Conservation (phyloP, 2,797 vertebrate species). For the Rhinichthys osculus region DNA sequence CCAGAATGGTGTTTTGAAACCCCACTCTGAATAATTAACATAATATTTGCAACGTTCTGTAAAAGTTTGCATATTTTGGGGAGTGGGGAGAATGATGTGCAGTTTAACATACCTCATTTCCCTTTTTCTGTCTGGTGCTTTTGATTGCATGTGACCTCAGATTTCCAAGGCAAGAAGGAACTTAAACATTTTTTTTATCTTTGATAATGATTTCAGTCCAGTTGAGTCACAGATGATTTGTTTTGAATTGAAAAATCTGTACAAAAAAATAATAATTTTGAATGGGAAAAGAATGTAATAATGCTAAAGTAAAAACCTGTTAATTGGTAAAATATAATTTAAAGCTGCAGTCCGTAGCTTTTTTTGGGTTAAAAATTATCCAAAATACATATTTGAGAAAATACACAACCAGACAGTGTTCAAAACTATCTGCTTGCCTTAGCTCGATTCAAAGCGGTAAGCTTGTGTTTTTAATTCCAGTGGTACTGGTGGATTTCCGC, state of each 20-base stretch:
- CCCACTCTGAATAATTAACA: slow-evolving; percentile 1
- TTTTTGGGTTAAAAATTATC: too few species aligned
- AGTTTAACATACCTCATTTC: not conserved
- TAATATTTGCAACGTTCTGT: slow-evolving; percentile 15
- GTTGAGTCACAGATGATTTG: not conserved
- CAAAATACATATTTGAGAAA: too few species aligned
- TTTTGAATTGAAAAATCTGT: too few species aligned
- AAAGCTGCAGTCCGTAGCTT: too few species aligned
- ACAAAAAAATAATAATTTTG: not conserved
- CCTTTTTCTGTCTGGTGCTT: not conserved
- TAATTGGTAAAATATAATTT: not conserved
- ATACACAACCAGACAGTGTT: too few species aligned
- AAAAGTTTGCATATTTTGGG: not conserved
- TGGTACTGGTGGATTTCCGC: too few species aligned
- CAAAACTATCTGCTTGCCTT: too few species aligned
- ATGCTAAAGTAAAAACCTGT: not conserved
- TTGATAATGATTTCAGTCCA: not conserved
- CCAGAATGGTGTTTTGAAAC: not conserved
- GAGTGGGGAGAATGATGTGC: not conserved
- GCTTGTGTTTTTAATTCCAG: too few species aligned
- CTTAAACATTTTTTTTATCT: too few species aligned
- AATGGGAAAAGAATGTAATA: not conserved
- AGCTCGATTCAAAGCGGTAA: too few species aligned
- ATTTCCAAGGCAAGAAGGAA: not conserved
- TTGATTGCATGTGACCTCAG: not conserved